These are phyloP conservation scores for Latheticus oryzae DNA, from an alignment of 2,888 invertebrate species.

Conservation along the genomic window DNA sequence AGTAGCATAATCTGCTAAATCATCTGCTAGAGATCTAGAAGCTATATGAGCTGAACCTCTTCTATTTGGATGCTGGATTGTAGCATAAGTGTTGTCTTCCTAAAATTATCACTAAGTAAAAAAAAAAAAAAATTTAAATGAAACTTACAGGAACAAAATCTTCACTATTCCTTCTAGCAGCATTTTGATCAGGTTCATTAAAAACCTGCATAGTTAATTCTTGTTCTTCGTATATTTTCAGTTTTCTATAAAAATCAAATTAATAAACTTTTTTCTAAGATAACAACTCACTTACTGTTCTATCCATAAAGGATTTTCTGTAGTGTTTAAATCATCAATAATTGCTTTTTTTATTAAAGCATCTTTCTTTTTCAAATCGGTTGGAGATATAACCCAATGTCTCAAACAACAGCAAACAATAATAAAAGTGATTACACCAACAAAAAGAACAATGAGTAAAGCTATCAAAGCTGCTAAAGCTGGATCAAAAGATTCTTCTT, in stretches of 20 bases:
- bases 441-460: constrained; percentile 83
- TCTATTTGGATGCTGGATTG: constrained; percentile 76
- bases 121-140: not conserved
- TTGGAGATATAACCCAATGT: constrained; percentile 86
- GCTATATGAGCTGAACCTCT: constrained; percentile 66
- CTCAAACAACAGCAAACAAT: constrained; percentile 90
- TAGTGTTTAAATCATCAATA: constrained; percentile 87
- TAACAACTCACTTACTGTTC: constrained; percentile 78
- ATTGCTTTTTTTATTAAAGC: constrained; percentile 85
- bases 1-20: constrained; percentile 75
- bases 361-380: constrained; percentile 85
- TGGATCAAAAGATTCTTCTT: constrained; percentile 85
- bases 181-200: constrained; percentile 76
- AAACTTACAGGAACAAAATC: constrained; percentile 28
- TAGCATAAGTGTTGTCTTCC: constrained; percentile 84
- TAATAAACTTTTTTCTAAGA: too few relatives aligned
- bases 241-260: constrained; percentile 70
- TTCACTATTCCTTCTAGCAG: constrained; percentile 65
- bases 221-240: constrained; percentile 91
- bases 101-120: constrained; percentile 51
- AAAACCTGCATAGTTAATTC: constrained; percentile 95
- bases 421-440: constrained; percentile 87
- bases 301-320: constrained; percentile 93
- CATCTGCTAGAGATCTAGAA: constrained; percentile 64
- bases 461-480: constrained; percentile 89